A percentile compares a stretch with the other conserved stretches of the same genome.
Conservation (phyloP, 2,113 vertebrate species). For the Tragulus kanchil region DNA sequence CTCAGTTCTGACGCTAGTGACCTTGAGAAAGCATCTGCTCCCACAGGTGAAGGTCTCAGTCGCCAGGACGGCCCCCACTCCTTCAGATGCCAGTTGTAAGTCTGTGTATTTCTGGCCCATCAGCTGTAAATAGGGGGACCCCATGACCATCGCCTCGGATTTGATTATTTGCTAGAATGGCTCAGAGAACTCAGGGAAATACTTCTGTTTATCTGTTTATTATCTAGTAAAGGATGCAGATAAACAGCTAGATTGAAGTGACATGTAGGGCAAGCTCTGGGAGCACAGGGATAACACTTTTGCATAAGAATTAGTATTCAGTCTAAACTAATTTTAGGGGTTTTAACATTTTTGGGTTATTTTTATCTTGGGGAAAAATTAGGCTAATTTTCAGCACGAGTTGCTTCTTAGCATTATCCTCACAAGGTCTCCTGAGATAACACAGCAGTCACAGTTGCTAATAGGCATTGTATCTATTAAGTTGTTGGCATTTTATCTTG, state of each 20-base stretch:
- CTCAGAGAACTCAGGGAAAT: neutral
- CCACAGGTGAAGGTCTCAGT: neutral
- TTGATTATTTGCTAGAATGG: neutral
- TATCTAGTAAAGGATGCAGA: neutral
- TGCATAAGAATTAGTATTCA: too few species aligned
- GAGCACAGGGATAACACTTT: too few species aligned
- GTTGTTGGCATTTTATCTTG: constrained; percentile 83
- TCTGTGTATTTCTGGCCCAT: neutral
- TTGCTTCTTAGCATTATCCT: constrained; percentile 58
- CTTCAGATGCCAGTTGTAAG: neutral
- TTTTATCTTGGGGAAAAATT: too few species aligned
- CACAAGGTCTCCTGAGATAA: constrained; percentile 72
- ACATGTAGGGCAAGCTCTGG: neutral
- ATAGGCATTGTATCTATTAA: constrained; percentile 78
- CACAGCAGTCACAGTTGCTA: constrained; percentile 72
- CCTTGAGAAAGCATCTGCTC: neutral
- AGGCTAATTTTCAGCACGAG: constrained; percentile 21
- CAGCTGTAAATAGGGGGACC: neutral
- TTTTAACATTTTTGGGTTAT: too few species aligned
- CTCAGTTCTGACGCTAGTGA: neutral
- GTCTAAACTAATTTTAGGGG: too few species aligned
- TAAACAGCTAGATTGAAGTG: neutral
- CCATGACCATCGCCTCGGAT: neutral
- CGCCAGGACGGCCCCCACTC: too few species aligned
- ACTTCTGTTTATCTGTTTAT: neutral